A percentile compares a stretch with the other conserved stretches of the same genome.
Evolutionary conservation across 2,113 vertebrate genomes (phyloP).

Genomic region (Atherinomorus stipes): DNA sequence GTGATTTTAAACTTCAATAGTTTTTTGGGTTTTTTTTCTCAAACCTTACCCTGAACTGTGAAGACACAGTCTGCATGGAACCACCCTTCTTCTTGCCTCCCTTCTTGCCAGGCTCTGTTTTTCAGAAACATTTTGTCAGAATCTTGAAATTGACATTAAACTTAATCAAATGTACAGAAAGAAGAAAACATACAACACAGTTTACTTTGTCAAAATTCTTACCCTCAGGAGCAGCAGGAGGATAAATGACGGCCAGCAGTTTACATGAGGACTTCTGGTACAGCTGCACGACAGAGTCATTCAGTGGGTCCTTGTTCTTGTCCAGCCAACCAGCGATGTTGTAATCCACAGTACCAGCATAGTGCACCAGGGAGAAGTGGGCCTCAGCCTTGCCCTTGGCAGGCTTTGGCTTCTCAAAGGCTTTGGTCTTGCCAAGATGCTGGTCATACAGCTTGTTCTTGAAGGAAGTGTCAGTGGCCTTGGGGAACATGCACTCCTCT

Average conservation of each 20-base stretch:
- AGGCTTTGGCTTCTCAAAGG: conserved; percentile 89
- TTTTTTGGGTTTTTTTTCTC: background rate
- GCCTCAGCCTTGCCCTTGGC: conserved; percentile 88
- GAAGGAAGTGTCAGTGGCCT: conserved; percentile 75
- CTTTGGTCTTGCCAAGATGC: conserved; percentile 71
- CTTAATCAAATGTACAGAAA: no score
- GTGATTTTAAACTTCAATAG: no score
- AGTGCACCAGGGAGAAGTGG: conserved; percentile 90
- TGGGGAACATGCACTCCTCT: conserved; percentile 86
- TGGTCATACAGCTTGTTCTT: conserved; percentile 79
- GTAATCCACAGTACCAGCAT: conserved; percentile 91
- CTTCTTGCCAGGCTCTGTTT: conserved; percentile 75
- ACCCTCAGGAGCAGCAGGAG: conserved; percentile 63
- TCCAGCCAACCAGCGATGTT: conserved; percentile 79
- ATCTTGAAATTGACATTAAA: background rate
- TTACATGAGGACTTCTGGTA: conserved; percentile 77
- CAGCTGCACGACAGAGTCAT: conserved; percentile 74
- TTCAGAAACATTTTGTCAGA: no score
- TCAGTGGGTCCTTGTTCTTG: conserved; percentile 78
- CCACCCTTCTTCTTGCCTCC: conserved; percentile 90
- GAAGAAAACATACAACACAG: no score
- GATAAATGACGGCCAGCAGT: conserved; percentile 60
- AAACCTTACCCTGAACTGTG: conserved; percentile 80
- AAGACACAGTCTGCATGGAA: conserved; percentile 85
- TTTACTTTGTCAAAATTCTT: background rate